These are phyloP conservation scores for Tragelaphus buxtoni DNA, from an alignment of 2,113 vertebrate species.

Conservation along the genomic window DNA sequence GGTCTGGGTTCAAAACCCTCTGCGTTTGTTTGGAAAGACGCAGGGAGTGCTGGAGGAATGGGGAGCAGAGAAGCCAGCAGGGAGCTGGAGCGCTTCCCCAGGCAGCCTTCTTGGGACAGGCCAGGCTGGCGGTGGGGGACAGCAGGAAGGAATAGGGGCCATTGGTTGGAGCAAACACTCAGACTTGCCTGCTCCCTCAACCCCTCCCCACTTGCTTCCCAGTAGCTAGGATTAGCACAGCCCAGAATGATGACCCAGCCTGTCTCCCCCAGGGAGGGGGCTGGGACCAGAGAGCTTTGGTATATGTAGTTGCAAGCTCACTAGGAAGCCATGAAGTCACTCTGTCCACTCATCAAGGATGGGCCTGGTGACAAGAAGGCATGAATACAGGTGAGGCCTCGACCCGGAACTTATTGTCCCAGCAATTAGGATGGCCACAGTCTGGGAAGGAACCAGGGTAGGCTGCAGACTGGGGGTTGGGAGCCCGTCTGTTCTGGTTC, in stretches of 20 bases:
- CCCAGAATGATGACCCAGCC: neutral
- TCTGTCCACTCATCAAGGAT: neutral
- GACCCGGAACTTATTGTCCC: neutral
- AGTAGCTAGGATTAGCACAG: neutral
- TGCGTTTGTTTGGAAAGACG: neutral
- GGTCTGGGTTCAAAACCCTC: neutral
- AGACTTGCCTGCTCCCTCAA: neutral
- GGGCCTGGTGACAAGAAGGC: neutral
- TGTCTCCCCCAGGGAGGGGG: neutral
- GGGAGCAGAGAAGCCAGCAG: slow-evolving; percentile 3
- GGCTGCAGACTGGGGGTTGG: neutral
- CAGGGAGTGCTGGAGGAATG: neutral
- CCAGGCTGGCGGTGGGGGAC: neutral
- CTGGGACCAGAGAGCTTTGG: neutral
- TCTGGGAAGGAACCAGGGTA: neutral
- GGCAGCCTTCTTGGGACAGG: neutral
- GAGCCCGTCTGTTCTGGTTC: slow-evolving; percentile 55
- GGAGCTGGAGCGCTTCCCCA: neutral
- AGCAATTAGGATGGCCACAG: neutral
- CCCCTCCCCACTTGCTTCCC: neutral
- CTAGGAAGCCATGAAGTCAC: neutral
- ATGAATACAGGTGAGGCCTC: neutral
- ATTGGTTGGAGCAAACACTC: neutral
- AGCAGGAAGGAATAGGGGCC: neutral
- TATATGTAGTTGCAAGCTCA: neutral